phyloP scores from a whole-genome alignment of 2,113 vertebrate species.

The Entomyzon cyanotis region DNA sequence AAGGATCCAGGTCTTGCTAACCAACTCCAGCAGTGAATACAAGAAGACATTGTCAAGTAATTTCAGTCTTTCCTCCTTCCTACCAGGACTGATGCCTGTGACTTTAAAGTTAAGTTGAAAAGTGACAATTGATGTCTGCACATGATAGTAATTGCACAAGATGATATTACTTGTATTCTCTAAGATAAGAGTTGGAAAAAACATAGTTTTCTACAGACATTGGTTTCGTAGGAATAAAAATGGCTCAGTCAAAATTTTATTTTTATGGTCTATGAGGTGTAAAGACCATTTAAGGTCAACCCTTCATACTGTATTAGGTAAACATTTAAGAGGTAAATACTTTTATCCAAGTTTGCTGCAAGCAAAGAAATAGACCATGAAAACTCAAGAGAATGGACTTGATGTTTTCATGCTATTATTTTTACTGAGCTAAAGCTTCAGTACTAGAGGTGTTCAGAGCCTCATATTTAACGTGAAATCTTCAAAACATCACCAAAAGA shows the following conservation, averaged over 20 bases:
- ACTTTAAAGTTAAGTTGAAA: constrained; percentile 21
- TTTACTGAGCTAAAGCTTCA: constrained; percentile 56
- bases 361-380: constrained; percentile 78
- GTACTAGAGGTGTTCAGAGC: constrained; percentile 4
- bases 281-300: constrained; percentile 75
- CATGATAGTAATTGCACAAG: constrained; percentile 26
- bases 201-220: constrained; percentile 29
- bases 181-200: neutral
- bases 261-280: constrained; percentile 73
- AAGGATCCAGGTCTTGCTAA: neutral
- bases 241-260: constrained; percentile 64
- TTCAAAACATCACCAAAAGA: neutral
- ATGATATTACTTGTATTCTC: constrained; percentile 36
- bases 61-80: neutral
- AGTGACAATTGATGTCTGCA: neutral
- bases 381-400: constrained; percentile 71
- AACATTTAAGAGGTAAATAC: constrained; percentile 79
- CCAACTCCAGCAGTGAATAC: neutral
- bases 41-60: neutral
- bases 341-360: constrained; percentile 70
- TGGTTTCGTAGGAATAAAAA: constrained; percentile 68
- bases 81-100: neutral
- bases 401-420: constrained; percentile 64
- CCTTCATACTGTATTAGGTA: constrained; percentile 71
- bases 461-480: neutral